Percentiles rank a stretch among this genome's conserved stretches.
These are phyloP conservation scores for Nothobranchius furzeri DNA, from an alignment of 2,113 vertebrate genomes.

Conservation along the genomic window DNA sequence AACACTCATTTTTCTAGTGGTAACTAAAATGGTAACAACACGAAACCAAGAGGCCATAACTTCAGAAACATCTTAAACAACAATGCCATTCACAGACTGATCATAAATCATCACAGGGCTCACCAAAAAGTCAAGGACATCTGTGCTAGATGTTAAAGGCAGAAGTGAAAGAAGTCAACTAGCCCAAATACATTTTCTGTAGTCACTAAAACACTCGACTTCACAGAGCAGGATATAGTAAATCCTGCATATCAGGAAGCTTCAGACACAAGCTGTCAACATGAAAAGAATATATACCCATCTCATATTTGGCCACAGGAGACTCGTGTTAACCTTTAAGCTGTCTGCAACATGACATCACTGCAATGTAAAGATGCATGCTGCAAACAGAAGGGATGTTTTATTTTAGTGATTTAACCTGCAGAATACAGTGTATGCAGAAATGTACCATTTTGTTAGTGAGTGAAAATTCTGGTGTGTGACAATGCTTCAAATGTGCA, in stretches of 20 bases:
- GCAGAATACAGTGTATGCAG: background rate
- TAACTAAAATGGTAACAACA: background rate
- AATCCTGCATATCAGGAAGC: conserved; percentile 38
- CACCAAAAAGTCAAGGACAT: conserved; percentile 54
- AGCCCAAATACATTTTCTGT: conserved; percentile 46
- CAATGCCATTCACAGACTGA: conserved; percentile 39
- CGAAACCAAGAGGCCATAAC: conserved; percentile 8
- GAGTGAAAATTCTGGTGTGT: too few species aligned
- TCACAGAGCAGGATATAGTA: conserved; percentile 21
- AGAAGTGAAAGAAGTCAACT: conserved; percentile 45
- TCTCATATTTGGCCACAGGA: conserved; percentile 40
- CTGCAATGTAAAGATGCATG: background rate
- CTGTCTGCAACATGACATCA: conserved; percentile 21
- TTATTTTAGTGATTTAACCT: background rate
- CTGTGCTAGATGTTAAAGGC: conserved; percentile 48
- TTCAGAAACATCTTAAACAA: conserved; percentile 35
- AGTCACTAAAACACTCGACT: conserved; percentile 29
- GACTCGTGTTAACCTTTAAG: conserved; percentile 36
- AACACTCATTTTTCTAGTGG: background rate
- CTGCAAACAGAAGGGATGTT: background rate
- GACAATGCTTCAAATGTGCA: too few species aligned
- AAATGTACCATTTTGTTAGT: background rate
- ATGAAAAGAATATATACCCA: conserved; percentile 32
- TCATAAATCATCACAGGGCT: conserved; percentile 52
- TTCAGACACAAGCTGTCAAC: conserved; percentile 36